Conservation (phyloP, 2,888 invertebrate species). For the Pachydiplax longipennis region DNA sequence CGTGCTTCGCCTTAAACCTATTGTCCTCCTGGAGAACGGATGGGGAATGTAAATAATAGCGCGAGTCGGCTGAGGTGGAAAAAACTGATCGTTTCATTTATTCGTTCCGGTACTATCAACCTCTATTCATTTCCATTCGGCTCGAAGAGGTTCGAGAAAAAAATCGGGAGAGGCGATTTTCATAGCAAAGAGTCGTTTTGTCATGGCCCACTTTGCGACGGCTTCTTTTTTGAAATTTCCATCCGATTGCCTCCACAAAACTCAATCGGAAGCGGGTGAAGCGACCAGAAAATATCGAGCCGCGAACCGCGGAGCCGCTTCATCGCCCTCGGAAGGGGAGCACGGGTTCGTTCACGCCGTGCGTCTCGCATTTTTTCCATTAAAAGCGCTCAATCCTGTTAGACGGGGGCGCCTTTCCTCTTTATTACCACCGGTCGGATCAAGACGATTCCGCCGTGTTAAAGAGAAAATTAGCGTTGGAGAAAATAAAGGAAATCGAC, state of each 20-base stretch:
- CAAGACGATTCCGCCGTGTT: neutral
- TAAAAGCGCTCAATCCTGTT: neutral
- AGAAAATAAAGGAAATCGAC: neutral
- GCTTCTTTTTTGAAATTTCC: neutral
- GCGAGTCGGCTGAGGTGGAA: neutral
- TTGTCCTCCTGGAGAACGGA: neutral
- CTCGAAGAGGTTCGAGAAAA: neutral
- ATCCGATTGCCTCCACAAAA: neutral
- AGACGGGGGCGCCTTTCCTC: neutral
- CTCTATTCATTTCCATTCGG: neutral
- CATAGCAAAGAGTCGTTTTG: neutral
- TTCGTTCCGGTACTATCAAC: neutral
- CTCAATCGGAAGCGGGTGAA: neutral
- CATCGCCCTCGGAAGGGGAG: neutral
- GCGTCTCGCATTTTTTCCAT: neutral
- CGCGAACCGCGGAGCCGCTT: neutral
- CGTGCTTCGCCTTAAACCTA: neutral
- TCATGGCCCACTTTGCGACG: neutral
- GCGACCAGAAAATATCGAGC: neutral
- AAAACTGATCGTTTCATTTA: neutral
- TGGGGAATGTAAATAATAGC: neutral
- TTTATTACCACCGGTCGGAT: neutral
- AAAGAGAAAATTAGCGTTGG: neutral
- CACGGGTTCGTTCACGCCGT: neutral
- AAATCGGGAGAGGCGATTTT: neutral